Percentiles rank a stretch among this genome's conserved stretches.
These are phyloP conservation scores for Baronia brevicornis DNA, from an alignment of 2,888 invertebrate genomes.

Conservation along the genomic window DNA sequence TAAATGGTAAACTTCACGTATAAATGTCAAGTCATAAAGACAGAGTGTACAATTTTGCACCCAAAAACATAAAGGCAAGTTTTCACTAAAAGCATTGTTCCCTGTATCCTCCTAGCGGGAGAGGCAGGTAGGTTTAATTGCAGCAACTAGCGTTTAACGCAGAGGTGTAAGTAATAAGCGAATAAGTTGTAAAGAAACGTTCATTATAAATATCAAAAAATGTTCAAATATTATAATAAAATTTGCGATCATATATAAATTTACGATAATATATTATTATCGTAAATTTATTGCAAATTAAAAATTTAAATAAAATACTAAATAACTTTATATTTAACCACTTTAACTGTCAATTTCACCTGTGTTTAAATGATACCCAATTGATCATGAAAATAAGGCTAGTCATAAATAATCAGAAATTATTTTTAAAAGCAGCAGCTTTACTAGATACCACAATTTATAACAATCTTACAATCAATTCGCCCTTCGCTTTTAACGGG, in stretches of 20 bases:
- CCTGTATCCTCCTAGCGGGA: constrained; percentile 27
- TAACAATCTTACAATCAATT: neutral
- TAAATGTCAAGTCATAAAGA: constrained; percentile 10
- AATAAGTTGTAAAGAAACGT: constrained; percentile 1
- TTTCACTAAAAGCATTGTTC: constrained; percentile 52
- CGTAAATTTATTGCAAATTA: too few species aligned
- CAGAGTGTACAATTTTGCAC: constrained; percentile 13
- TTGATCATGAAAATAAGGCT: too few species aligned
- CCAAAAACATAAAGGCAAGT: constrained; percentile 26
- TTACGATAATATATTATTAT: too few species aligned
- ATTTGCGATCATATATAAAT: neutral
- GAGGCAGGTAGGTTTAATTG: constrained; percentile 38
- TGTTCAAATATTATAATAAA: neutral
- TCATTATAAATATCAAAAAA: neutral
- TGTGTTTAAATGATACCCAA: too few species aligned
- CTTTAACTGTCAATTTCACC: too few species aligned
- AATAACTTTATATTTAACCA: too few species aligned
- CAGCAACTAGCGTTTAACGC: constrained; percentile 23
- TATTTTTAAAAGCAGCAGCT: too few species aligned
- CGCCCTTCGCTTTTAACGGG: neutral
- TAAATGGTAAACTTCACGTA: constrained; percentile 7
- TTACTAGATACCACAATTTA: too few species aligned
- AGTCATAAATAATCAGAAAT: too few species aligned
- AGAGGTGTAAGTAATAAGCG: constrained; percentile 6
- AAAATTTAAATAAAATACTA: too few species aligned